Evolutionary conservation across 2,888 invertebrate genomes (phyloP).

Genomic region (Lamellibrachia satsuma): DNA sequence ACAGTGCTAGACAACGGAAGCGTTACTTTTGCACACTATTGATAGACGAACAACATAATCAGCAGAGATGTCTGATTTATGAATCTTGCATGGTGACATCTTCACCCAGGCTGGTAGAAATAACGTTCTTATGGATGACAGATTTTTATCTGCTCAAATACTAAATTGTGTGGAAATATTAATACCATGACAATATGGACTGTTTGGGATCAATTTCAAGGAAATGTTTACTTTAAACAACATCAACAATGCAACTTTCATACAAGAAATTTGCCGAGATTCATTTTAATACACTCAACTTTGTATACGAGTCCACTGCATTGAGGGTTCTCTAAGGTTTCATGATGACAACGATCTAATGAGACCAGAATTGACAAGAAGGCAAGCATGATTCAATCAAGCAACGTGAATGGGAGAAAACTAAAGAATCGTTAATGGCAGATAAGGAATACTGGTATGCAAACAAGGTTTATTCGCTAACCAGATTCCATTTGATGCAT

Average conservation of each 20-base stretch:
- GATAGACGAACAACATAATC: neutral
- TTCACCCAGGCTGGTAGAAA: neutral
- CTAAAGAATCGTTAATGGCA: neutral
- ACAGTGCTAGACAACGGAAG: neutral
- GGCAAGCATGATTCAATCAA: neutral
- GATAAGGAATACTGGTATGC: neutral
- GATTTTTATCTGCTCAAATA: neutral
- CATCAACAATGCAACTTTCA: neutral
- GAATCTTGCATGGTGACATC: neutral
- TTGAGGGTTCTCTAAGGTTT: neutral
- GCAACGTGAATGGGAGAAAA: neutral
- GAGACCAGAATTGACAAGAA: neutral
- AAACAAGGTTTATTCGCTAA: constrained; percentile 9
- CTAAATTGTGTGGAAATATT: constrained; percentile 17
- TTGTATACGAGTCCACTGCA: neutral
- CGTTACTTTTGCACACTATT: neutral
- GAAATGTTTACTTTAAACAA: neutral
- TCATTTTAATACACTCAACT: neutral
- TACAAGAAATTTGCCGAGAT: neutral
- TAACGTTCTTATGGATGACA: neutral
- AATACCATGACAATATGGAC: neutral
- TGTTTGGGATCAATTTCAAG: neutral
- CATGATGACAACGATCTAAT: neutral
- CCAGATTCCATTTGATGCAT: constrained; percentile 17
- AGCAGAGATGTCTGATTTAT: neutral